Evolutionary conservation across 2,888 invertebrate species (phyloP).

Genomic region (Luperina nickerlii): DNA sequence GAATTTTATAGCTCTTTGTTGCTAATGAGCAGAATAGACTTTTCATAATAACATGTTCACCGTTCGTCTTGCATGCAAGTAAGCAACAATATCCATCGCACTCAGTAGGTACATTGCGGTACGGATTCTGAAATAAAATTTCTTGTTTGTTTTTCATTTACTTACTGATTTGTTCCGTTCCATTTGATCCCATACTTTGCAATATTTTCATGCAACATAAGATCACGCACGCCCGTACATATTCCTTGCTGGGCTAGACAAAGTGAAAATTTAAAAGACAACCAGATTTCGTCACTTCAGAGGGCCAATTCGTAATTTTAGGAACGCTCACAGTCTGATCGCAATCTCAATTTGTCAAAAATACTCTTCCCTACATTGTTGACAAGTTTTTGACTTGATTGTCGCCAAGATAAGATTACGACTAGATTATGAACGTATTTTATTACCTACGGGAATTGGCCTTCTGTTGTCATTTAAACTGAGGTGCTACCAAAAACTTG

Average conservation of each 20-base stretch:
- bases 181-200: slow-evolving; percentile 19
- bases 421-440: not conserved
- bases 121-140: slow-evolving; percentile 20
- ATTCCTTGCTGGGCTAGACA: not conserved
- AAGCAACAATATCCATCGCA: not conserved
- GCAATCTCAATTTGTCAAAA: not conserved
- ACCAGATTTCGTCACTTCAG: not conserved
- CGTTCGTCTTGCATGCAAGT: not conserved
- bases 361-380: not conserved
- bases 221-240: not conserved
- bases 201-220: slow-evolving; percentile 29
- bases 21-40: not conserved
- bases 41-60: not conserved
- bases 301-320: not conserved
- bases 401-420: not conserved
- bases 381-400: no score
- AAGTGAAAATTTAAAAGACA: not conserved
- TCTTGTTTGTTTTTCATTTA: slow-evolving; percentile 14
- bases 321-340: not conserved
- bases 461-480: not conserved
- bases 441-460: not conserved
- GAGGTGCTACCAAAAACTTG: not conserved
- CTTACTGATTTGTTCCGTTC: slow-evolving; percentile 36
- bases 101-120: not conserved
- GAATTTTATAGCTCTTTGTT: slow-evolving; percentile 19